Base-by-base conservation (phyloP, 2,113 vertebrate genomes). In the Phoxinus phoxinus region DNA sequence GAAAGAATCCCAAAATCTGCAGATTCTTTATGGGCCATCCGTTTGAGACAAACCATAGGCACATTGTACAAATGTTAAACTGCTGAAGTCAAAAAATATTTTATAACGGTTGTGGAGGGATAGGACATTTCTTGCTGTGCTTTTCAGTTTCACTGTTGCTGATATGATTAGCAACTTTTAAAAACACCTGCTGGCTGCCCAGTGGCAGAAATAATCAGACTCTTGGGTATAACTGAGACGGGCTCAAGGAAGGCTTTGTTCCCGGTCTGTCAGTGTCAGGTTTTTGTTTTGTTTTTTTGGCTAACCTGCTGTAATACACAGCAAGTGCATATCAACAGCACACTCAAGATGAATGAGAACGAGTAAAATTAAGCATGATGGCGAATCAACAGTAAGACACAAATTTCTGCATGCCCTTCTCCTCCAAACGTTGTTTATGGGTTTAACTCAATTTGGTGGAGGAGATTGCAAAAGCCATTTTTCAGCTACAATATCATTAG, bases 401-500 rank as follows among this genome's bases (percentile, higher is more conserved):
- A 90, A 87, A 88, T 90, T 88, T 89, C 89, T 65, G 82, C 84
- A 32, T 89, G 89, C 86, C 91, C 89, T 90, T 93, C 11, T 84
- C 84, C 87, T 91, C 80, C 3, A 17, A 87, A 89, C 46, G 41
- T 78, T 87, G 90, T 90, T 89, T 87, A 90, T 90, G 44, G 81
- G 69, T 65, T 83, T 90, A 91, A 92, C 91, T 90, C 83, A 84
- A 88, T 92, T 90, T 53, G 77, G 25, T 75, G 8, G 9, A 86
- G 86, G 85, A 86, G 87, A 91, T 89, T 84, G 88, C 76, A 81
- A 21, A 6, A n/a, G 81, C 81, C 63, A 85, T 93, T 91, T 91
- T 86, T 93, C 90, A 93, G 76, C 11, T n/a, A 51, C 77, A 86
- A 85, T 90, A 21, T 91, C 86, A 92, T 92, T 92, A 93, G 89